phyloP scores from a whole-genome alignment of 2,797 vertebrate species.

The Florisuga fusca region DNA sequence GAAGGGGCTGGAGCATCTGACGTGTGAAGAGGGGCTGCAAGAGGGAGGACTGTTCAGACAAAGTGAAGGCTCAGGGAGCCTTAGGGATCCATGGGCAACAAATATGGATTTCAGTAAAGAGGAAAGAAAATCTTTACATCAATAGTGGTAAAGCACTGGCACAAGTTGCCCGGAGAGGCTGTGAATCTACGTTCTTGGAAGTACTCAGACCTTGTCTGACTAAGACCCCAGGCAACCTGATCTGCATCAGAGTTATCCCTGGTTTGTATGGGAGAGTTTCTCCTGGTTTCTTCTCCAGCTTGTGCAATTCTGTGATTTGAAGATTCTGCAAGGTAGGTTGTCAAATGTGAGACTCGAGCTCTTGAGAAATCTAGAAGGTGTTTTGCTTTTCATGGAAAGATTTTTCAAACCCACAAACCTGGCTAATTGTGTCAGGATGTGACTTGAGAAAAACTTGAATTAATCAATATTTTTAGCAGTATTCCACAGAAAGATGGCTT shows the following conservation, averaged over 20 bases:
- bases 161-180: neutral
- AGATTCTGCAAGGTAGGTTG: neutral
- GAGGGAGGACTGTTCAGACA: neutral
- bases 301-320: neutral
- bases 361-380: neutral
- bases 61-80: neutral
- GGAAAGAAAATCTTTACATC: neutral
- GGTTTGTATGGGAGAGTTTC: fast-evolving
- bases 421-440: neutral
- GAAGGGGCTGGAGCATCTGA: neutral
- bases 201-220: neutral
- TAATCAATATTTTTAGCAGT: neutral
- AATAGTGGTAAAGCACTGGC: neutral
- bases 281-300: neutral
- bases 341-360: neutral
- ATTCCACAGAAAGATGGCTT: neutral
- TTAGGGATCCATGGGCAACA: neutral
- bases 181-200: neutral
- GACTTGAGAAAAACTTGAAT: neutral
- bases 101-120: neutral
- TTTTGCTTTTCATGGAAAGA: neutral
- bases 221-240: neutral
- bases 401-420: neutral
- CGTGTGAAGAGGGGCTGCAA: neutral
- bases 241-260: neutral